Base-by-base conservation (phyloP, 1,140 invertebrate species). In the Caerostris extrusa region DNA sequence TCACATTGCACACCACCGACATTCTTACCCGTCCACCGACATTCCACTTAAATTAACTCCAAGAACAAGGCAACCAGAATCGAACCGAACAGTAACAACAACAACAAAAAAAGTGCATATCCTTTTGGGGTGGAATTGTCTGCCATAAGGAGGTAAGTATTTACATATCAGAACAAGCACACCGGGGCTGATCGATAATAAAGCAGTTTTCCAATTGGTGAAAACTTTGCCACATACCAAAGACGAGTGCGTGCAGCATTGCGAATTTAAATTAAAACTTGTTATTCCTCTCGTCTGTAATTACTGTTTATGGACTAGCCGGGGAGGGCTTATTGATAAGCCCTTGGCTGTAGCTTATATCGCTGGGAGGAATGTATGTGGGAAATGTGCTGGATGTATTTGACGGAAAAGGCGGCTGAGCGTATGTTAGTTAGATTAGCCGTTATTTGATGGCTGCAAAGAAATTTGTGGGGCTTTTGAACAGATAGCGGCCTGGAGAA, bases 231-330 rank as follows among this genome's bases (percentile, higher is more conserved):
- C 89, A 91, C 89, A 91, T 91, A 77, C 89, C 60, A 14, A 19
- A 17, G 12, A 17, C 61, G 12, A n/a, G 50, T 3, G 34, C 34
- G 34, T 0, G n/a, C 10, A 19, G 83, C 56, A 67, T 14, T 58
- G 53, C 69, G 89, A 91, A 81, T 67, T 91, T 91, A 91, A 91
- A 91, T 91, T 91, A 91, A 91, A 91, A 91, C 89, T 91, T 91
- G 89, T 91, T 91, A 91, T 91, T 88, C 64, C 89, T 14, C 56
- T 5, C 56, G 56, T 50, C 61, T 64, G 86, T 91, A 91, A 91
- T 91, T 91, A 91, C 89, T 91, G 89, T 81, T 91, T 91, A 91
- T 91, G 69, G 89, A 91, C n/a, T 81, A 56, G 71, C 71, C 34
- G 50, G 55, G 12, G 50, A 34, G 8, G 71, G 50, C 56, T 91